Evolutionary conservation across 2,113 vertebrate species (phyloP).

Genomic region (Lucifuga dentata): DNA sequence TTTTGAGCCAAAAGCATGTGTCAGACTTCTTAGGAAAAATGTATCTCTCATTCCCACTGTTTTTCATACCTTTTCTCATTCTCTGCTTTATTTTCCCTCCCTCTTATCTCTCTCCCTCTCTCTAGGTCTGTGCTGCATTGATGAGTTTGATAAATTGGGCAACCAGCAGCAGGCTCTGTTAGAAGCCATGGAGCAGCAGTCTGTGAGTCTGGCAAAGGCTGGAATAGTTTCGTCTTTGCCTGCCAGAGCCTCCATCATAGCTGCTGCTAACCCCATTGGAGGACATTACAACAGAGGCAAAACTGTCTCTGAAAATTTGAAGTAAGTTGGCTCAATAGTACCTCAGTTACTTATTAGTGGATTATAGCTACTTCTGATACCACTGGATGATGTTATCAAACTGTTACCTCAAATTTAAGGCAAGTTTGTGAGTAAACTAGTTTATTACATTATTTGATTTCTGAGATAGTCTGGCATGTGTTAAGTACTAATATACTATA

Average conservation of each 20-base stretch:
- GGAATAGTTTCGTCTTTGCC: slow-evolving; percentile 96
- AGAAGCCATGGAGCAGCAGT: slow-evolving; percentile 99
- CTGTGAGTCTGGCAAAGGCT: slow-evolving; percentile 97
- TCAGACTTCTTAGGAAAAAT: too few species aligned
- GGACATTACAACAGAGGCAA: slow-evolving; percentile 98
- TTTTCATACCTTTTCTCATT: not conserved
- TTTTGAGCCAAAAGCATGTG: too few species aligned
- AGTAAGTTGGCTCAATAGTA: slow-evolving; percentile 78
- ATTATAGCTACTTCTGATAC: not conserved
- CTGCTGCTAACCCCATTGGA: slow-evolving; percentile 95
- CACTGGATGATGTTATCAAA: too few species aligned
- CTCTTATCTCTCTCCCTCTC: not conserved
- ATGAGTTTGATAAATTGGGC: slow-evolving; percentile 99
- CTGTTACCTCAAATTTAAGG: too few species aligned
- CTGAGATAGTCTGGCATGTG: too few species aligned
- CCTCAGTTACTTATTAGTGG: rapidly evolving
- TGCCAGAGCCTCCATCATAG: slow-evolving; percentile 93
- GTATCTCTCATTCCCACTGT: too few species aligned
- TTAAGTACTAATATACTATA: too few species aligned
- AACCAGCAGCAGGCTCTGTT: slow-evolving; percentile 94
- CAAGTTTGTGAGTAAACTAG: too few species aligned
- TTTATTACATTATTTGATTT: too few species aligned
- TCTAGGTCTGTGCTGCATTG: slow-evolving; percentile 96
- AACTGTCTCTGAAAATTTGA: slow-evolving; percentile 97
- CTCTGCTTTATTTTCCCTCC: not conserved